Evolutionary conservation across 2,888 invertebrate genomes (phyloP), one percentile per base, ranked within the genome.

Genomic region (Hirtodrosophila histrioides): DNA sequence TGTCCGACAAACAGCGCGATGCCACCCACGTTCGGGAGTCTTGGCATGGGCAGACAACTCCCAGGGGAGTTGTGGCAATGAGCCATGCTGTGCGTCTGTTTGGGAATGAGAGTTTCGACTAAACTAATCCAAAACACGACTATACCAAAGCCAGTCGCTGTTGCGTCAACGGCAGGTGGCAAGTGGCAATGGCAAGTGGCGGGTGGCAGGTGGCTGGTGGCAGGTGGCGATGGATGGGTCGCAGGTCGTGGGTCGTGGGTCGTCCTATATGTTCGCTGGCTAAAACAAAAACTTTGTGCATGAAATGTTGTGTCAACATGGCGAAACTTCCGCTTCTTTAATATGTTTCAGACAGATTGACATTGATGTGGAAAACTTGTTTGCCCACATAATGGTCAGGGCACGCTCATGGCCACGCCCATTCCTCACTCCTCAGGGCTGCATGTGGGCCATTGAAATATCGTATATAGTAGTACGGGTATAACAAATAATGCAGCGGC

Each of bases 301-400:
- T 84, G 75, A 84, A 85, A 84, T 86, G 82, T 84, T 86, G 75
- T 86, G 85, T 75, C 80, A 89, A 86, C 81, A 85, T 88, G 86
- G 88, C 83, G 78, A 85, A 84, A 88, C 84, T 88, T 88, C 84
- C 87, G 87, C 78, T 84, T 68, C 78, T 78, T 83, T 83, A 89
- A 89, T 89, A 84, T 86, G 87, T 83, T 88, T 86, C 82, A 70
- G 89, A 89, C 89, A 89, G 86, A 86, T 89, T 89, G 89, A 89
- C 89, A 88, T 82, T 89, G 89, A 90, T 87, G 89, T 81, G 75
- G 75, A 78, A 85, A 88, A 88, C 80, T 87, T 88, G 80, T 77
- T 81, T 85, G 70, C 70, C 75, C 73, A 76, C 79, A 83, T 74
- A 72, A 75, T 68, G 84, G 81, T 49, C 67, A 74, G 63, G 66